Evolutionary conservation across 2,888 invertebrate genomes (phyloP).

Genomic region (Zaprionus lineosus): DNA sequence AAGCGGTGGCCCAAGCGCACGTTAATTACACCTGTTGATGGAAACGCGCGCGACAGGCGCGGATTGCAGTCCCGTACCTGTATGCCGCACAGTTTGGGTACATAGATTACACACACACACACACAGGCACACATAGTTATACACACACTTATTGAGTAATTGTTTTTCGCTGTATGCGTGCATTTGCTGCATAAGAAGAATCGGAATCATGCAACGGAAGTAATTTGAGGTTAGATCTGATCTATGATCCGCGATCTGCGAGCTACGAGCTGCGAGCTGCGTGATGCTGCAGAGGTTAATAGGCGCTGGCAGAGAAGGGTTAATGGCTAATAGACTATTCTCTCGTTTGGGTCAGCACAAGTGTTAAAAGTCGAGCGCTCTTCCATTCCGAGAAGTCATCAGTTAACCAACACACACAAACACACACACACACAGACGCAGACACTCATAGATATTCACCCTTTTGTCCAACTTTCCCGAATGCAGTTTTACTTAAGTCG

Average conservation of each 20-base stretch:
- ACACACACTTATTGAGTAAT: conserved; percentile 50
- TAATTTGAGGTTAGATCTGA: conserved; percentile 73
- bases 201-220: conserved; percentile 74
- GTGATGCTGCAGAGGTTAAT: conserved; percentile 57
- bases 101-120: conserved; percentile 37
- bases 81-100: conserved; percentile 46
- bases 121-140: not conserved
- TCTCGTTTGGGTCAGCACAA: conserved; percentile 40
- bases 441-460: not conserved
- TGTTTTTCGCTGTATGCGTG: conserved; percentile 47
- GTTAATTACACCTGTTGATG: conserved; percentile 69
- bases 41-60: conserved; percentile 56
- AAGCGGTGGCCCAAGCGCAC: conserved; percentile 43
- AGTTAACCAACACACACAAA: conserved; percentile 33
- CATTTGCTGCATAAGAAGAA: conserved; percentile 37
- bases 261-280: not conserved
- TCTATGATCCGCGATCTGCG: conserved; percentile 32
- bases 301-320: conserved; percentile 53
- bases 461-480: conserved; percentile 26
- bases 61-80: conserved; percentile 21
- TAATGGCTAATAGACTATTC: conserved; percentile 55
- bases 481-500: conserved; percentile 31
- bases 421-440: conserved; percentile 12
- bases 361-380: conserved; percentile 57
- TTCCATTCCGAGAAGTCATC: conserved; percentile 52